Base-by-base conservation (phyloP, 2,888 invertebrate genomes). In the Agrochola lychnidis region DNA sequence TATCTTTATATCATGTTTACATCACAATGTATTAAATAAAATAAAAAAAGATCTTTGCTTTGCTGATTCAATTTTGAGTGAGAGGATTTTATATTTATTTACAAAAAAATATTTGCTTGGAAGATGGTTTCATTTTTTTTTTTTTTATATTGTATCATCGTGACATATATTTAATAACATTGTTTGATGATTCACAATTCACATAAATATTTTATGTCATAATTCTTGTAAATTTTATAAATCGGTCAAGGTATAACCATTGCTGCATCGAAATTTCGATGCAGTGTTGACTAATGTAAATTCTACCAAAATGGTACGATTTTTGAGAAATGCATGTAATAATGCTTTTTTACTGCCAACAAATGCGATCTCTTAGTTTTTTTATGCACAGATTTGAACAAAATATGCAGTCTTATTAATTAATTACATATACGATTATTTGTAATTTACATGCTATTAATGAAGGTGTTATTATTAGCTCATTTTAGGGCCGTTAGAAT, bases 221-320 rank as follows among this genome's bases (percentile, higher is more conserved):
- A 59, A 25, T 59, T 63, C n/a, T 57, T 68, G 22, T 12, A 56
- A 70, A 76, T 62, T 76, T 48, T 30, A 16, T 72, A 81, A 67
- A 73, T 85, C 53, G 83, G 83, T 72, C 83, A 78, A 83, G 83
- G 69, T 51, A 19, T n/a, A 30, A 57, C 22, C 45, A 56, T 19
- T 25, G 56, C 30, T 73, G 12, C 6, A 63, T 36, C 25, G 57
- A 62, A 53, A 40, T 68, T 51, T 77, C 12, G 51, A 51, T 30
- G 19, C 45, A 56, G 61, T 75, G 77, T 62, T 81, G 1, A 12
- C n/a, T 4, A 5, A 9, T 45, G 16, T 7, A 14, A 59, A 63
- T 74, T 71, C 83, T 83, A 85, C 83, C 62, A 83, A 69, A 77
- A 78, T 74, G 69, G 86, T 85, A 83, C 1, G 16, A 19, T 74